These are phyloP conservation scores for Illadopsis cleaveri DNA, from an alignment of 2,113 vertebrate species.

Conservation along the genomic window DNA sequence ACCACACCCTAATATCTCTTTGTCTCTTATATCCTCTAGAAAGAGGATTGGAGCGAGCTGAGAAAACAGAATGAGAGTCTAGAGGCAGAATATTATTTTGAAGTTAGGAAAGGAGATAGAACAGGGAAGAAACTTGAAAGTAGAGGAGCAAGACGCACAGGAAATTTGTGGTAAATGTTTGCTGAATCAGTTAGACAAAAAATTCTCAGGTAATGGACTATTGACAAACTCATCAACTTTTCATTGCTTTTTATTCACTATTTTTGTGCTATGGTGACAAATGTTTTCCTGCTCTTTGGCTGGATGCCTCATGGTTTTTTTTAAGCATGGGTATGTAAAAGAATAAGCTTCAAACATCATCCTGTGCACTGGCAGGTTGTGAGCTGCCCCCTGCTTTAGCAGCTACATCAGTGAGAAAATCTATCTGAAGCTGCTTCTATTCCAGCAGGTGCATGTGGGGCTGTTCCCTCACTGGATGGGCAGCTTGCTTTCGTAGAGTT, in stretches of 20 bases:
- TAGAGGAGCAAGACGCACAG: neutral
- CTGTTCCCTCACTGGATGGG: neutral
- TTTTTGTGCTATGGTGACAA: neutral
- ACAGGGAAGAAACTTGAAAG: neutral
- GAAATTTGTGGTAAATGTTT: neutral
- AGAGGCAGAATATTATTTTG: neutral
- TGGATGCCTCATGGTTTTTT: neutral
- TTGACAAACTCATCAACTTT: slow-evolving; percentile 8
- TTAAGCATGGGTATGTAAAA: neutral
- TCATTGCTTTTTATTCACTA: neutral
- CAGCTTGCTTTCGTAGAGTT: neutral
- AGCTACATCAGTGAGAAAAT: neutral
- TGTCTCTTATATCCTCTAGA: neutral
- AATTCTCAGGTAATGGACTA: neutral
- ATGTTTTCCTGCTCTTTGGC: neutral
- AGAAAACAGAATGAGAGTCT: neutral
- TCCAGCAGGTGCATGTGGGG: neutral
- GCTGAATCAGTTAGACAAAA: neutral
- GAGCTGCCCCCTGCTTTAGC: neutral
- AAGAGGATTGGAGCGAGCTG: neutral
- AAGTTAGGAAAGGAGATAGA: neutral
- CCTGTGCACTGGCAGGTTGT: neutral
- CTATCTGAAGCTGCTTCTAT: neutral
- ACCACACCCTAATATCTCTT: neutral
- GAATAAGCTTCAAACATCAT: neutral